Percentiles rank a stretch among this genome's conserved stretches.
Evolutionary conservation across 92 coral and sea anemone species (phyloP).

Genomic region (Palythoa heliodiscus): DNA sequence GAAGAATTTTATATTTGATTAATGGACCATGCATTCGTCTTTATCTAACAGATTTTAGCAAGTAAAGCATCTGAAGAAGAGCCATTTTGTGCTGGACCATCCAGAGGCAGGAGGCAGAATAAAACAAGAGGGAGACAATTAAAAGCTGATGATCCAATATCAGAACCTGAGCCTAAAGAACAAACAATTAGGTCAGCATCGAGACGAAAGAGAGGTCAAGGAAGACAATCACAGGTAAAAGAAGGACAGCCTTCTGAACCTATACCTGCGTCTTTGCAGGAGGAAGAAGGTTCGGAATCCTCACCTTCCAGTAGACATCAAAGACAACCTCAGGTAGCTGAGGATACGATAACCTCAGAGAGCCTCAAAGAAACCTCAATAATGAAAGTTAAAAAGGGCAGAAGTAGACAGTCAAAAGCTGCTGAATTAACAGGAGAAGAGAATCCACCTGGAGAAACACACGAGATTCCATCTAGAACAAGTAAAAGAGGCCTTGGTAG

Average conservation of each 20-base stretch:
- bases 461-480: not conserved
- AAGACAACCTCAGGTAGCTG: not conserved
- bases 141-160: not conserved
- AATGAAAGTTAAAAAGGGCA: not conserved
- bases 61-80: not conserved
- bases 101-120: not conserved
- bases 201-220: constrained; percentile 13
- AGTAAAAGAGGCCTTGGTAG: not conserved
- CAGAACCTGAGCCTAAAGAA: not conserved
- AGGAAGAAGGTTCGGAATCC: not conserved
- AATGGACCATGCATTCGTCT: not conserved
- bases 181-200: not conserved
- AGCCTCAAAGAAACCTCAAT: not conserved
- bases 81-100: not conserved
- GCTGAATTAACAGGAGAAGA: not conserved
- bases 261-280: not conserved
- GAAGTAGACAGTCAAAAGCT: not conserved
- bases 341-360: not conserved
- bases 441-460: not conserved
- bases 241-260: not conserved
- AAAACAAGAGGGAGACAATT: constrained; percentile 1
- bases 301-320: not conserved
- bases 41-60: not conserved
- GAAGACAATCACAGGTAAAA: not conserved
- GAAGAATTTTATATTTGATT: too few species aligned